Evolutionary conservation across 2,888 invertebrate genomes (phyloP).

Genomic region (Drosophila maculinotata): DNA sequence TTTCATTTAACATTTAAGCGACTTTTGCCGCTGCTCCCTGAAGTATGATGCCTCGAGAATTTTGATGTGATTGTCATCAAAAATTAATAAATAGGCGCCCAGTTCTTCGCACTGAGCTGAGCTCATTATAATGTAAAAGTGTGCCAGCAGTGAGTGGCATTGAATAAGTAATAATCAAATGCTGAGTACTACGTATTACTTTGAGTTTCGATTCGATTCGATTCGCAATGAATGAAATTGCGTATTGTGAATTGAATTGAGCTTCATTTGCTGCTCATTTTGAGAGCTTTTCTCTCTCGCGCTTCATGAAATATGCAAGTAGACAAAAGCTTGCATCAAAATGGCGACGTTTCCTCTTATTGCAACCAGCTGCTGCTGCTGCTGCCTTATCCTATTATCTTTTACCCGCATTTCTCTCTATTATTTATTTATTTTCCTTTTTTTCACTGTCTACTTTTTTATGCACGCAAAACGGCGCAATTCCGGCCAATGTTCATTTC

Average conservation of each 20-base stretch:
- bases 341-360: constrained; percentile 55
- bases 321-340: constrained; percentile 69
- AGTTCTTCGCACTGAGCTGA: constrained; percentile 1
- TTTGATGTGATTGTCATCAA: constrained; percentile 38
- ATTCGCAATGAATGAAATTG: constrained; percentile 15
- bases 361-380: constrained; percentile 46
- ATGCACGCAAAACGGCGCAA: constrained; percentile 66
- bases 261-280: constrained; percentile 36
- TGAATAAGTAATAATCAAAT: constrained; percentile 53
- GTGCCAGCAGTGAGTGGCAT: constrained; percentile 24
- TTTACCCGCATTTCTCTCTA: constrained; percentile 10
- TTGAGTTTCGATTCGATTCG: constrained; percentile 21
- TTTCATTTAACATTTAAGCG: constrained; percentile 22
- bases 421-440: not conserved
- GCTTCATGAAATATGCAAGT: constrained; percentile 72
- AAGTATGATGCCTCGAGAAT: constrained; percentile 41
- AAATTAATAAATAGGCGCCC: constrained; percentile 51
- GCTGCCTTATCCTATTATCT: constrained; percentile 66
- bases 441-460: constrained; percentile 5
- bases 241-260: constrained; percentile 36
- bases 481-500: constrained; percentile 76
- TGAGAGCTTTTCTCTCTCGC: constrained; percentile 15
- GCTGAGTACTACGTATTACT: constrained; percentile 26
- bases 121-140: constrained; percentile 33
- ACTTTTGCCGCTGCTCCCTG: constrained; percentile 9